Base-by-base conservation (phyloP, 2,888 invertebrate genomes). In the Andrena haemorrhoa region DNA sequence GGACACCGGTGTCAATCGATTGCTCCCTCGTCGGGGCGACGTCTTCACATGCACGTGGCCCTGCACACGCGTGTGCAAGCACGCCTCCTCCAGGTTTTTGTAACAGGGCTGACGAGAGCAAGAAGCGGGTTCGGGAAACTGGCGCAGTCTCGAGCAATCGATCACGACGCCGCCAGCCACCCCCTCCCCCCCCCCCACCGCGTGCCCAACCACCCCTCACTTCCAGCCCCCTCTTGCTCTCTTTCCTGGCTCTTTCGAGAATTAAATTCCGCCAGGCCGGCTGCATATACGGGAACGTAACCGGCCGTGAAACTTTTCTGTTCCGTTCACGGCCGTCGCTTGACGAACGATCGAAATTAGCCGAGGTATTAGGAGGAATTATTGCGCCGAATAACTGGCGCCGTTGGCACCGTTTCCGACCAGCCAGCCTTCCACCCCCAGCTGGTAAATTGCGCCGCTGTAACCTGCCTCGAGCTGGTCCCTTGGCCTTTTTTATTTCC, bases 91-190 rank as follows among this genome's bases (percentile, higher is more conserved):
- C 61, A 64, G 65, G 60, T 73, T 82, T 80, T 76, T 80, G 71
- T 78, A 78, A 81, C 79, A 69, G 68, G 69, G 69, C 68, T 29
- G 79, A 79, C 70, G 79, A 82, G 73, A 70, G 75, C 79, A 79
- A 79, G 78, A 79, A 79, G 78, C 78, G 78, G 23, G 63, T 75
- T 75, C 74, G 56, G 56, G 51, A 79, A 41, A 79, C 74, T 83
- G 79, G 85, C 76, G 80, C 72, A 74, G 80, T 77, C 75, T 79
- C 83, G 72, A 53, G 79, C 83, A 83, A 87, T 87, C 87, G 87
- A 87, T 87, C 87, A 87, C 75, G 76, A 79, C 79, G 53, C 56
- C 35, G 77, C 70, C 78, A 64, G 79, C 75, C 79, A 58, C 47
- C 56, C 63, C 33, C 51, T 6, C 61, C 61, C n/a, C 29, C 68